phyloP scores from a whole-genome alignment of 1,140 invertebrate genomes.

The Caligus rogercresseyi region DNA sequence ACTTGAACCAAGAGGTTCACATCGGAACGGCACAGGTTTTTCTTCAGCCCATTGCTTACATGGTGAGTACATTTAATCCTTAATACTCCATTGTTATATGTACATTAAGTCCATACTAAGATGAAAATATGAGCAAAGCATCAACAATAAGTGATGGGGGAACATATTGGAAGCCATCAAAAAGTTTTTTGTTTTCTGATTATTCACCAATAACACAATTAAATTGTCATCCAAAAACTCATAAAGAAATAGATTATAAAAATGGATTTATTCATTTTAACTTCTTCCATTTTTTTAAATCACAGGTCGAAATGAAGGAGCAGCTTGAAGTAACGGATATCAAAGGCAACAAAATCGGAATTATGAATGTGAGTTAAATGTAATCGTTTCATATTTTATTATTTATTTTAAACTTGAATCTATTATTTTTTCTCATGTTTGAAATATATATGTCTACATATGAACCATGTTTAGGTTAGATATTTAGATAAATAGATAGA shows the following conservation, averaged over 20 bases:
- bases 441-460: too few relatives aligned
- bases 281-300: background rate
- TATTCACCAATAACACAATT: too few relatives aligned
- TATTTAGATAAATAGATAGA: background rate
- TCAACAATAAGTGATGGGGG: too few relatives aligned
- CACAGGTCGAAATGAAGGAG: slow-evolving; percentile 32
- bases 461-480: too few relatives aligned
- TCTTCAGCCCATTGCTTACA: slow-evolving; percentile 25
- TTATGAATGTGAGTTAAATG: slow-evolving; percentile 34
- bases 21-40: slow-evolving; percentile 37
- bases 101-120: background rate
- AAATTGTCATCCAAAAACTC: too few relatives aligned
- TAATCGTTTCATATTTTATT: slow-evolving; percentile 3
- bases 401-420: background rate
- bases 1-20: slow-evolving; percentile 35
- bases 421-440: too few relatives aligned
- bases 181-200: background rate
- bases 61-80: slow-evolving; percentile 17
- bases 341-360: slow-evolving; percentile 36
- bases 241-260: too few relatives aligned
- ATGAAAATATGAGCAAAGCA: slow-evolving; percentile 25
- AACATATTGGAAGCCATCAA: too few relatives aligned
- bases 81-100: too few relatives aligned
- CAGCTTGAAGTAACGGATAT: slow-evolving; percentile 37
- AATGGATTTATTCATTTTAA: too few relatives aligned